These are phyloP conservation scores for Sminthurides bifidus DNA, from an alignment of 1,140 invertebrate genomes.

Conservation along the genomic window DNA sequence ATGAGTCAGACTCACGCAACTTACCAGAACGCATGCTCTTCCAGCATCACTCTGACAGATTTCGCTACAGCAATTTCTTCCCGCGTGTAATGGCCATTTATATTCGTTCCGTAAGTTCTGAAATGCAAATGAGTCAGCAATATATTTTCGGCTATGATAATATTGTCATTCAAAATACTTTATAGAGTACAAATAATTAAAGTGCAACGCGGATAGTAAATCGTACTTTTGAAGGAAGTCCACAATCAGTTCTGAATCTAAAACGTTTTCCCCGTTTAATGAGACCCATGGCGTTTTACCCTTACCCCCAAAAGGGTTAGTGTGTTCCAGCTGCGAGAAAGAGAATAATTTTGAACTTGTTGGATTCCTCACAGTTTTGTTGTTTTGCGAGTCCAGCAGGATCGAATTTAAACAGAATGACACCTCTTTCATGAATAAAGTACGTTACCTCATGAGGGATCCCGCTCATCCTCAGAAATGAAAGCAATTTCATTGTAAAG, in stretches of 20 bases:
- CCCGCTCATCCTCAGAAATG: conserved; percentile 23
- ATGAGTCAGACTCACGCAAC: too few relatives aligned
- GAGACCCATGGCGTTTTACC: conserved; percentile 37
- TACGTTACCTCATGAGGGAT: conserved; percentile 25
- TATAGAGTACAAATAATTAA: background rate
- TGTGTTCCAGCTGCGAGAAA: conserved; percentile 10
- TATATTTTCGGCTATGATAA: conserved; percentile 3
- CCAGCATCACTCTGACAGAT: conserved; percentile 15
- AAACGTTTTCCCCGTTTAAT: conserved; percentile 35
- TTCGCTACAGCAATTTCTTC: conserved; percentile 14
- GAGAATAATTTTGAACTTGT: background rate
- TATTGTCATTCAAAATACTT: background rate
- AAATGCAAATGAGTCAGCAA: background rate
- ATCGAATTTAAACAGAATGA: background rate
- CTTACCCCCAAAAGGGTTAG: conserved; percentile 11
- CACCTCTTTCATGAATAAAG: background rate
- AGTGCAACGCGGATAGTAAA: background rate
- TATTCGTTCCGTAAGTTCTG: conserved; percentile 2
- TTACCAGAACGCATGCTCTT: conserved; percentile 28
- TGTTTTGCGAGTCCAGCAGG: background rate
- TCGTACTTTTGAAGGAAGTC: conserved; percentile 6
- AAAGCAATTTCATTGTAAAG: conserved; percentile 24
- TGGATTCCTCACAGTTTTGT: background rate
- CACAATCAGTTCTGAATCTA: conserved; percentile 34
- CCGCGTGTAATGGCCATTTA: conserved; percentile 6